Percentiles rank a stretch among this genome's conserved stretches.
These are phyloP conservation scores for Sapajus apella DNA, from an alignment of 2,113 vertebrate species.

Conservation along the genomic window DNA sequence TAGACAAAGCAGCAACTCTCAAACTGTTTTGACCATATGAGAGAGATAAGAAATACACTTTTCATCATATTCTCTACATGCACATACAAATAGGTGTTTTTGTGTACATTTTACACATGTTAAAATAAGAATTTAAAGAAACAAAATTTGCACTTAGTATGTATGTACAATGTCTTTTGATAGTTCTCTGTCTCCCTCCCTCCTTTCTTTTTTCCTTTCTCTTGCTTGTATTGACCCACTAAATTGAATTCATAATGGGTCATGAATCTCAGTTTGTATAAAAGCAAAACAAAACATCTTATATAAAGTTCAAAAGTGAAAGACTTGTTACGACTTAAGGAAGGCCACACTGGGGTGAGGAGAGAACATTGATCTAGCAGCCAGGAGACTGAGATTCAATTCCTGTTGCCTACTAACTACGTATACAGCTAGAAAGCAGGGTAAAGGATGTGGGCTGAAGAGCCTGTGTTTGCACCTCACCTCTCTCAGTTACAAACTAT, in stretches of 20 bases:
- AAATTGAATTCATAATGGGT: not conserved
- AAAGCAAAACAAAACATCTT: not conserved
- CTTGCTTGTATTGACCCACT: not conserved
- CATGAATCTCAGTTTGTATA: not conserved
- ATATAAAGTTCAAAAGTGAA: not conserved
- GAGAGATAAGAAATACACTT: not conserved
- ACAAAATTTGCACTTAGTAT: not conserved
- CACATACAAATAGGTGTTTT: not conserved
- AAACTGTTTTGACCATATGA: not conserved
- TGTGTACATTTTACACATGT: not conserved
- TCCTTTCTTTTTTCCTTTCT: not conserved
- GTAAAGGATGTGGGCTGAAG: not conserved
- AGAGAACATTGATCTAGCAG: not conserved
- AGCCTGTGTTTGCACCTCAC: not conserved
- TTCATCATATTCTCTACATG: not conserved
- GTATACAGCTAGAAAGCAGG: not conserved
- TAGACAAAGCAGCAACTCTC: not conserved
- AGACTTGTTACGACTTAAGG: not conserved
- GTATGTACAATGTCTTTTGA: not conserved
- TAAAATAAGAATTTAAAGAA: not conserved
- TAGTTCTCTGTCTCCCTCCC: not conserved
- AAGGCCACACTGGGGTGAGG: not conserved
- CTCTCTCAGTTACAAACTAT: not conserved
- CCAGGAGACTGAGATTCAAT: not conserved
- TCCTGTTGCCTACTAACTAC: not conserved